Percentiles rank a stretch among this genome's conserved stretches.
phyloP scores from a whole-genome alignment of 2,113 vertebrate species.

The Octodon degus region DNA sequence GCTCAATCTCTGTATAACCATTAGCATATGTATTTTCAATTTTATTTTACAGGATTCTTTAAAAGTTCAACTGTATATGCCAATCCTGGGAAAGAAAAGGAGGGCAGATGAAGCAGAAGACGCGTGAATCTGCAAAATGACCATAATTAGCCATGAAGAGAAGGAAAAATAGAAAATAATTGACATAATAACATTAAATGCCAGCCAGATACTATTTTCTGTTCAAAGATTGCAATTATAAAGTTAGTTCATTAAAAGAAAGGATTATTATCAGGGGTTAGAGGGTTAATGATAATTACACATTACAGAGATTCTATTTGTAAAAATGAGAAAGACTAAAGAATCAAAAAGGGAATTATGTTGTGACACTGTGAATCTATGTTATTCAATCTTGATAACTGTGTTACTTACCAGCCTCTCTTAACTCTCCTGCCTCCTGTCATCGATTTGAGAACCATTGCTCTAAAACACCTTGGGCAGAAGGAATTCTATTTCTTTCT shows the following conservation, averaged over 20 bases:
- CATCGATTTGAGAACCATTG: neutral
- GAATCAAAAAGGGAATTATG: neutral
- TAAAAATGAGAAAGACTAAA: conserved; percentile 29
- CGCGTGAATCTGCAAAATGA: neutral
- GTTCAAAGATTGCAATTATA: neutral
- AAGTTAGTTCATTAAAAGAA: neutral
- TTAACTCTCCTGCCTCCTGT: neutral
- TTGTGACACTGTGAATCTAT: neutral
- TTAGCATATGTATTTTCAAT: neutral
- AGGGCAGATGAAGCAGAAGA: neutral
- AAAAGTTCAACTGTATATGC: conserved; percentile 19
- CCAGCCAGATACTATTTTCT: neutral
- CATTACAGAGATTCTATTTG: neutral
- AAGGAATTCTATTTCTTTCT: neutral
- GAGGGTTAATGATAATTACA: conserved; percentile 12
- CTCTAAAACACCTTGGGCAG: neutral
- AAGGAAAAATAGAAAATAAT: conserved; percentile 31
- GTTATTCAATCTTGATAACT: neutral
- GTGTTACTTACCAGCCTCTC: neutral
- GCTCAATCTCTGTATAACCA: neutral
- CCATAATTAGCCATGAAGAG: conserved; percentile 34
- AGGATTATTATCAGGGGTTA: neutral
- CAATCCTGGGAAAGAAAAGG: neutral
- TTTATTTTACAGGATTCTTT: conserved; percentile 48
- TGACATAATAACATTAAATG: conserved; percentile 21